Evolutionary conservation across 1,140 invertebrate genomes (phyloP), one percentile per base, ranked within the genome.

Genomic region (Plutomurus gul): DNA sequence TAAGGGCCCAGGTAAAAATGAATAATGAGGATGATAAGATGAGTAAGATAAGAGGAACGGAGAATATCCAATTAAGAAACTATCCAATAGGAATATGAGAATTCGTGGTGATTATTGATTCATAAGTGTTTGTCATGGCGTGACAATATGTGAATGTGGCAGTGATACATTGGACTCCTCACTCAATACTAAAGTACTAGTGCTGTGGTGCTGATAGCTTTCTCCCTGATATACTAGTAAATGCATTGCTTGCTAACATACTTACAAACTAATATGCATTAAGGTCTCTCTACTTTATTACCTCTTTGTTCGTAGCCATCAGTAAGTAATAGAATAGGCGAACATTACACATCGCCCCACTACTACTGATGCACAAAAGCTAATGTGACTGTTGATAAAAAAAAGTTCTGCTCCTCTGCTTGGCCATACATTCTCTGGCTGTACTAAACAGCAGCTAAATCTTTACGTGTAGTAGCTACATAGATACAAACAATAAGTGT

Each of bases 11-110:
- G 70, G 70, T 40, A 72, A 72, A 72, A 72, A 72, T 72, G 70
- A 72, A 72, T 72, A 72, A 72, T 72, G 70, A 72, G 36, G 36
- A 72, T 72, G 40, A 72, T 39, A 72, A 40, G 70, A 40, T 40
- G 40, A 43, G 40, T 27, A 72, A 27, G 70, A 72, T 72, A 72
- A 72, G 70, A 72, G 70, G 4, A 43, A 65, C 25, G 56, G 56
- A 65, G 56, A 72, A 39, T 72, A 72, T 72, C 70, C 70, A 72
- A 72, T 72, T 72, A 72, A 72, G 37, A 65, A 65, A 65, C 56
- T 65, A 30, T 27, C 56, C 70, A 72, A 72, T 40, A 40, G 70
- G 37, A 39, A 72, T 40, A 40, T 27, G 37, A 72, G 70, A 72
- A 72, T 30, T 72, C 22, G 40, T 40, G 18, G 70, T 72, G 70